A percentile compares a stretch with the other conserved stretches of the same genome.
phyloP scores from a whole-genome alignment of 1,140 invertebrate species.

The Whitmania pigra region DNA sequence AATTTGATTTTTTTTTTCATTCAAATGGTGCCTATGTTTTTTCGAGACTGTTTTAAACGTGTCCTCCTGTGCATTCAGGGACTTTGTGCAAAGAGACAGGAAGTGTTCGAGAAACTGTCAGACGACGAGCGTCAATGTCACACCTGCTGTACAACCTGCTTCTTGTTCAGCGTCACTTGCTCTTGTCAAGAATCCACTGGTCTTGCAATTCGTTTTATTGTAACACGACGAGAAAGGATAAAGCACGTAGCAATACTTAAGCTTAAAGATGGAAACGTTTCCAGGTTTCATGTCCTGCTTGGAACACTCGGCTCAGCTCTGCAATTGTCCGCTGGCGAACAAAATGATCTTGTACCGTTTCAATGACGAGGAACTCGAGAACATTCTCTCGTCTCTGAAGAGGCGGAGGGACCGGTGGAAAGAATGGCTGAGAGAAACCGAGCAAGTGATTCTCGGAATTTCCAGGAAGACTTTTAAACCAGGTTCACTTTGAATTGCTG shows the following conservation, averaged over 20 bases:
- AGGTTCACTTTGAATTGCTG: too few relatives aligned
- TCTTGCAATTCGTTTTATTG: too few relatives aligned
- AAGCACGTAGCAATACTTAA: too few relatives aligned
- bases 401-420: slow-evolving; percentile 7
- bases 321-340: neutral
- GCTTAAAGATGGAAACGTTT: neutral
- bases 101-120: slow-evolving; percentile 83
- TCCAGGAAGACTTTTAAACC: too few relatives aligned
- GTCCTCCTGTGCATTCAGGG: slow-evolving; percentile 47
- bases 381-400: neutral
- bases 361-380: neutral
- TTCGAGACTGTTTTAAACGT: neutral
- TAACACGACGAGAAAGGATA: too few relatives aligned
- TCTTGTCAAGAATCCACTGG: slow-evolving; percentile 48
- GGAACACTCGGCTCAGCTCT: slow-evolving; percentile 4
- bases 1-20: slow-evolving; percentile 7
- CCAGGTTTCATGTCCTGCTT: slow-evolving; percentile 12
- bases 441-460: neutral
- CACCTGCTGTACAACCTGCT: slow-evolving; percentile 91
- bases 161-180: slow-evolving; percentile 84
- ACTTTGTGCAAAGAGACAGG: slow-evolving; percentile 71
- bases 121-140: slow-evolving; percentile 92
- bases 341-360: neutral
- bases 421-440: neutral
- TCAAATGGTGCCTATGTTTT: neutral